Base-by-base conservation (phyloP, 2,888 invertebrate genomes). In the Agonopterix arenella region DNA sequence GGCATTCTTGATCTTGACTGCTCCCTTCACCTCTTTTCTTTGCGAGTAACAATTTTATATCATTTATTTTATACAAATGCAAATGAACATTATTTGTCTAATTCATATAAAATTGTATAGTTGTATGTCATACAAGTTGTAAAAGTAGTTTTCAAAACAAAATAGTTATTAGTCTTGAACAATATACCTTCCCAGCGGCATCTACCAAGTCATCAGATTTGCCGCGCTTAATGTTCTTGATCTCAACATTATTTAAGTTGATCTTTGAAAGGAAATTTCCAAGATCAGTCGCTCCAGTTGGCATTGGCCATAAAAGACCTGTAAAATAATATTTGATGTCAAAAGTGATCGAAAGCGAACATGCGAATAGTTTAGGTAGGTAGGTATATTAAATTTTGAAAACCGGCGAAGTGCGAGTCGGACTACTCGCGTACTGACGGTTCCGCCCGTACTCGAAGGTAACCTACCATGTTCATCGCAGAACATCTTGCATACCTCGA, bases 251-350 rank as follows among this genome's bases (percentile, higher is more conserved):
- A 50, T 92, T 82, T 65, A 60, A 62, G 53, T 85, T 86, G 41
- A 89, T 69, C 63, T 88, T 89, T 1, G 90, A 88, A 37, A 92
- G 70, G 57, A 78, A 83, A 50, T 89, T 90, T 0, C 91, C 92
- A 0, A 93, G 64, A 2, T 90, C 84, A 3, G 90, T 63, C 11
- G 85, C 77, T 0, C 92, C 92, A 0, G 92, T 93, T 0, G 93
- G 93, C 61, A 77, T 89, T 0, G 93, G 93, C 93, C 93, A 94
- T 1, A 93, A 64, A 1, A 89, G 79, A 58, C 90, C 90, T 88
- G 64, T 36, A 57, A 55, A n/a, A 40, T 40, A 9, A 40, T 4
- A 40, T 9, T 9, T 28, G 28, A 28, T 28, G 28, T 28, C 1
- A 28, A 28, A 28, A 5, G 28, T 4, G 5, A 28, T 28, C 28